Evolutionary conservation across 1,140 invertebrate genomes (phyloP), one percentile per base, ranked within the genome.

Genomic region (Trichoplusia ni): DNA sequence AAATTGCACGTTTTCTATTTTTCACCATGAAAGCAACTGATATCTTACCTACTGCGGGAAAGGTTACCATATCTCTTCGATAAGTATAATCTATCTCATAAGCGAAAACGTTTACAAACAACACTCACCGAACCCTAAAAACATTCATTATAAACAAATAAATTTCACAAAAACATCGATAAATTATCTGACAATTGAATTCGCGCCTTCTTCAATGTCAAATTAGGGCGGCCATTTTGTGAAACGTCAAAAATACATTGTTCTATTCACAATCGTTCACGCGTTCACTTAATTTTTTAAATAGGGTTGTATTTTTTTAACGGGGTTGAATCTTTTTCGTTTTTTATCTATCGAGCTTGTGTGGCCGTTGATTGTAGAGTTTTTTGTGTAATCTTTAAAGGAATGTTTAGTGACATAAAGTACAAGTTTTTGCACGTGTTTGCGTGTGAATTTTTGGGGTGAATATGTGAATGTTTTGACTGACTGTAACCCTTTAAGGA

Each of bases 161-260:
- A 58, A 27, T 81, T 77, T 77, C 76, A 79, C 74, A 31, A 81
- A 75, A 84, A 87, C 79, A 81, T 84, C 83, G 64, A 88, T 88
- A 88, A 86, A 88, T 87, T 82, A 87, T 79, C 53, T 68, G 75
- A 81, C 80, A 85, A 84, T 88, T 84, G 82, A 81, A 84, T 79
- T 84, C 71, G 77, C 83, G 82, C 82, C 74, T 84, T 84, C 84
- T 87, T 86, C 75, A 84, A 86, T 86, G 83, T 86, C 85, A 84
- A 86, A 88, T 88, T 86, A 88, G 81, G 63, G 72, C 64, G 81
- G 46, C 79, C 82, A 82, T 84, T 80, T 81, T 72, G 69, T 65
- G 61, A 80, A 31, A 75, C 76, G 81, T 77, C 73, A 73, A 69
- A 66, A 63, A 53, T 67, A 31, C 63, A 67, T 84, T 81, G 69